These are phyloP conservation scores for Campylomormyrus numenius DNA, from an alignment of 2,113 vertebrate genomes.

Conservation along the genomic window DNA sequence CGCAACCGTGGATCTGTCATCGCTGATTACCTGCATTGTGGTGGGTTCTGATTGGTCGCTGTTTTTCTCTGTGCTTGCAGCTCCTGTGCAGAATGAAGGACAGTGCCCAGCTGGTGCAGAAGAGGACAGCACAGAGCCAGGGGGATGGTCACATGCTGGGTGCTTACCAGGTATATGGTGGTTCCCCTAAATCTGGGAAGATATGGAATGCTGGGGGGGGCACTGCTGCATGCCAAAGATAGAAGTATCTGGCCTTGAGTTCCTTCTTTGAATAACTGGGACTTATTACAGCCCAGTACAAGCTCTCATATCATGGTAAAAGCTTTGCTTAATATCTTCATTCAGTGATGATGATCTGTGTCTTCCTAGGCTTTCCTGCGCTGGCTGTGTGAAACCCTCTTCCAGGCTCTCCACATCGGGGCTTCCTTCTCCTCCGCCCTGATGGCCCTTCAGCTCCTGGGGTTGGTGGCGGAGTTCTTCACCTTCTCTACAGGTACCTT, in stretches of 20 bases:
- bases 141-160: slow-evolving; percentile 51
- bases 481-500: slow-evolving; percentile 56
- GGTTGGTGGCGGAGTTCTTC: slow-evolving; percentile 73
- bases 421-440: slow-evolving; percentile 84
- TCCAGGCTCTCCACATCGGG: slow-evolving; percentile 76
- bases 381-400: slow-evolving; percentile 72
- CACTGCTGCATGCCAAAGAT: neutral
- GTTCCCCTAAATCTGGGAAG: neutral
- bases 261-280: neutral
- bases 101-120: slow-evolving; percentile 77
- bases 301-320: neutral
- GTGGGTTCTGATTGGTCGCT: slow-evolving; percentile 19
- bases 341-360: neutral
- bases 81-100: slow-evolving; percentile 81
- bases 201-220: neutral
- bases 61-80: slow-evolving; percentile 47
- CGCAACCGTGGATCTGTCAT: neutral
- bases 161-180: slow-evolving; percentile 62
- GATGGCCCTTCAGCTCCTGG: slow-evolving; percentile 76
- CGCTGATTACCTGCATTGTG: neutral
- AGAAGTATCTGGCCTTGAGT: neutral
- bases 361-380: slow-evolving; percentile 72
- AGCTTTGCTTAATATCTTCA: neutral
- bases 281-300: neutral
- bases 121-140: slow-evolving; percentile 56